phyloP scores from a whole-genome alignment of 2,797 vertebrate species.

The Ctenosaura bakeri region DNA sequence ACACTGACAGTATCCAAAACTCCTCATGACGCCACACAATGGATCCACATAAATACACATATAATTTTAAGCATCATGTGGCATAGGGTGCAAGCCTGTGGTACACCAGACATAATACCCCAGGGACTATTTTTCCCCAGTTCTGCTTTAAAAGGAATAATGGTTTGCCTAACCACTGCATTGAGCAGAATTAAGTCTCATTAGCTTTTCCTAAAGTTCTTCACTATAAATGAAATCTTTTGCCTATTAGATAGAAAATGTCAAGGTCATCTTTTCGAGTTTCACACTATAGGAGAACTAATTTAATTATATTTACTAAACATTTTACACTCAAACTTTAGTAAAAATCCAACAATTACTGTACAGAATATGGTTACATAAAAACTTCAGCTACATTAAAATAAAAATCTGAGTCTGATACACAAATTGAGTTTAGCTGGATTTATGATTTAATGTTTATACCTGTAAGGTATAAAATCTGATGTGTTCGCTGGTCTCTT shows the following conservation, averaged over 20 bases:
- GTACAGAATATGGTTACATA: background rate
- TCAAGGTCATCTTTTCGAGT: background rate
- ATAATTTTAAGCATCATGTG: too few relatives aligned
- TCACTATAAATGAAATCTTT: background rate
- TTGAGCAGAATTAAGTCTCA: background rate
- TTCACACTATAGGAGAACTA: background rate
- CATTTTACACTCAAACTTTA: background rate
- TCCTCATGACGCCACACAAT: too few relatives aligned
- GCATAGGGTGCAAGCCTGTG: too few relatives aligned
- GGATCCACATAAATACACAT: too few relatives aligned
- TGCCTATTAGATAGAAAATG: background rate
- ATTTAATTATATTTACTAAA: background rate
- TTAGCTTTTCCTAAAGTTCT: background rate
- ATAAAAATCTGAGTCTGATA: background rate
- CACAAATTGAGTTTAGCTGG: background rate
- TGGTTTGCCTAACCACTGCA: too few relatives aligned
- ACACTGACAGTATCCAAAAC: too few relatives aligned
- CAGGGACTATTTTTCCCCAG: too few relatives aligned
- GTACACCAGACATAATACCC: too few relatives aligned
- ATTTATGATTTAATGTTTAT: background rate
- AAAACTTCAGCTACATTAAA: background rate
- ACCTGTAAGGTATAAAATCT: background rate
- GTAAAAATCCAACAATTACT: background rate
- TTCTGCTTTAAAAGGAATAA: too few relatives aligned
- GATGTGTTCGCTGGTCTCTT: background rate